Evolutionary conservation across 2,113 vertebrate genomes (phyloP).

Genomic region (Cynocephalus volans): DNA sequence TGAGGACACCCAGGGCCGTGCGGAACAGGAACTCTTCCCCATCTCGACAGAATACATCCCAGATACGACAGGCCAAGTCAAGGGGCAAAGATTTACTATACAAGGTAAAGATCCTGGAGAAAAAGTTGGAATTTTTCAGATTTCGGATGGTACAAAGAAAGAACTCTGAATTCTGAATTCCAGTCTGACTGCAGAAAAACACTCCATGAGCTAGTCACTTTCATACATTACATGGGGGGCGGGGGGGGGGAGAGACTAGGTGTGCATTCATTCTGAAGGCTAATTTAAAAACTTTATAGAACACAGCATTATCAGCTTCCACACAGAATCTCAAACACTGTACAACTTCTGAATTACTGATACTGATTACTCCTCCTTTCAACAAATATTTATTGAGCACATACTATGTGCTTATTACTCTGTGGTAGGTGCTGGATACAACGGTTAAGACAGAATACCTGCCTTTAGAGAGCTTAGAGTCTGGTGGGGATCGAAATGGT

Average conservation of each 20-base stretch:
- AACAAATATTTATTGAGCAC: accelerated
- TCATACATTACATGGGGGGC: neutral
- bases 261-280: neutral
- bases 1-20: constrained; percentile 95
- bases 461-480: neutral
- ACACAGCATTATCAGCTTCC: neutral
- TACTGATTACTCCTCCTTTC: accelerated
- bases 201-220: neutral
- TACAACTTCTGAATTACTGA: accelerated
- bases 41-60: constrained; percentile 98
- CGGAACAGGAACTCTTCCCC: constrained; percentile 98
- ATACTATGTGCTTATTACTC: accelerated
- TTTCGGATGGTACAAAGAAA: neutral
- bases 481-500: too few species aligned
- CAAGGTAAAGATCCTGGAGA: constrained; percentile 96
- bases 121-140: neutral
- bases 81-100: constrained; percentile 97
- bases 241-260: accelerated
- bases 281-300: accelerated
- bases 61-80: constrained; percentile 97
- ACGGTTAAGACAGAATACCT: neutral
- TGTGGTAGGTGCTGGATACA: accelerated
- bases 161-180: neutral
- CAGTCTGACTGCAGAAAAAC: accelerated
- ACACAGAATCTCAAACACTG: neutral